Conservation (phyloP, 1,140 invertebrate species). For the Trichonephila clavata region DNA sequence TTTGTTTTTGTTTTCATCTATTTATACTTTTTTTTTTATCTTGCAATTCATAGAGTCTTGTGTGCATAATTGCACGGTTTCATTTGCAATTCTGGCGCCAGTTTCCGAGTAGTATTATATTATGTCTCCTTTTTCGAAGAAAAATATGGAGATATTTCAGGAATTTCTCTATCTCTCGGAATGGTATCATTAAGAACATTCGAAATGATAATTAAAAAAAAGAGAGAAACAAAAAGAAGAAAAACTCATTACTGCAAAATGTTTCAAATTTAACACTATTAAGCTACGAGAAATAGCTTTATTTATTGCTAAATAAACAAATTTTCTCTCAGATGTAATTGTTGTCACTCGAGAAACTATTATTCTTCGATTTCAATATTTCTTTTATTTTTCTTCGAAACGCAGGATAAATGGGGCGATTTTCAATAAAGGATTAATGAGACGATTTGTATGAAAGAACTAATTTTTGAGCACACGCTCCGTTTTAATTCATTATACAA, state of each 20-base stretch:
- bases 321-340: no score
- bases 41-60: background rate
- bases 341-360: no score
- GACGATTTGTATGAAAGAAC: no score
- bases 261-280: no score
- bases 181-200: background rate
- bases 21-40: background rate
- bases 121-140: background rate
- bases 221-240: background rate
- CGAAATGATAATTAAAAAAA: background rate
- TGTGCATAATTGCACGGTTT: background rate
- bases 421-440: no score
- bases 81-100: slow-evolving; percentile 37
- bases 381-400: no score
- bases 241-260: background rate
- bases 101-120: background rate
- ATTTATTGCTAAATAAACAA: no score
- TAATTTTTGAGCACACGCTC: no score
- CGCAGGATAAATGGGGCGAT: no score
- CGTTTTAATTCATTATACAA: no score
- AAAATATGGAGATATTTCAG: background rate
- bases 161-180: background rate
- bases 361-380: no score
- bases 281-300: no score
- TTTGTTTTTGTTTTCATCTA: background rate